Evolutionary conservation across 2,113 vertebrate genomes (phyloP).

Genomic region (Chloropsis cyanopogon): DNA sequence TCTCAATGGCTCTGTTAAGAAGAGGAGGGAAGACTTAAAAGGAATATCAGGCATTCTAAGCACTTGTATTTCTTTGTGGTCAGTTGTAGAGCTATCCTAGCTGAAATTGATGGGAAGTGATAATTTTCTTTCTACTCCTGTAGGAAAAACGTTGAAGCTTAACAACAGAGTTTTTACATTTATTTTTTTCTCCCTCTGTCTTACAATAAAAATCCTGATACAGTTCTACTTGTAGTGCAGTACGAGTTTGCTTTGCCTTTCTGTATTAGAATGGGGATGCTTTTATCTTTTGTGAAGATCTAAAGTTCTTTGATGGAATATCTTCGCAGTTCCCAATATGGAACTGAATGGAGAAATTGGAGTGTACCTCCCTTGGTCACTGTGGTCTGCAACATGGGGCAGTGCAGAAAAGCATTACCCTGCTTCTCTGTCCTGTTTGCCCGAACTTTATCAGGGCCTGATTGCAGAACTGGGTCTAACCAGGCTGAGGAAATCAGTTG

Average conservation of each 20-base stretch:
- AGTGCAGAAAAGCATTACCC: not conserved
- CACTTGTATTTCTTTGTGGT: not conserved
- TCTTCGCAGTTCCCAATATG: not conserved
- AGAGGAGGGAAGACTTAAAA: not conserved
- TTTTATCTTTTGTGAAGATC: not conserved
- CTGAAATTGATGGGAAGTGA: not conserved
- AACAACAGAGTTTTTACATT: not conserved
- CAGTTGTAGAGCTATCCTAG: not conserved
- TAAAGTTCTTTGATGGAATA: not conserved
- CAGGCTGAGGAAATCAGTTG: not conserved
- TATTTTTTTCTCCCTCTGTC: not conserved
- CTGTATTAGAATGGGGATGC: not conserved
- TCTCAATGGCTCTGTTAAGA: not conserved
- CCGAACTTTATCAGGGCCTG: not conserved
- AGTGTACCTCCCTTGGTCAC: fast-evolving
- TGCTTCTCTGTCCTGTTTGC: not conserved
- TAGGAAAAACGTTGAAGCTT: not conserved
- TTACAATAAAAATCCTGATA: not conserved
- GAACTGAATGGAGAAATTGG: not conserved
- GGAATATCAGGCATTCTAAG: not conserved
- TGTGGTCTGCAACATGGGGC: not conserved
- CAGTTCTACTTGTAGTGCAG: not conserved
- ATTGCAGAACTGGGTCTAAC: not conserved
- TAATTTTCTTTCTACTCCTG: not conserved
- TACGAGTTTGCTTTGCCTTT: not conserved